Conservation (phyloP, 2,797 vertebrate genomes). For the Falco novaeseelandiae region DNA sequence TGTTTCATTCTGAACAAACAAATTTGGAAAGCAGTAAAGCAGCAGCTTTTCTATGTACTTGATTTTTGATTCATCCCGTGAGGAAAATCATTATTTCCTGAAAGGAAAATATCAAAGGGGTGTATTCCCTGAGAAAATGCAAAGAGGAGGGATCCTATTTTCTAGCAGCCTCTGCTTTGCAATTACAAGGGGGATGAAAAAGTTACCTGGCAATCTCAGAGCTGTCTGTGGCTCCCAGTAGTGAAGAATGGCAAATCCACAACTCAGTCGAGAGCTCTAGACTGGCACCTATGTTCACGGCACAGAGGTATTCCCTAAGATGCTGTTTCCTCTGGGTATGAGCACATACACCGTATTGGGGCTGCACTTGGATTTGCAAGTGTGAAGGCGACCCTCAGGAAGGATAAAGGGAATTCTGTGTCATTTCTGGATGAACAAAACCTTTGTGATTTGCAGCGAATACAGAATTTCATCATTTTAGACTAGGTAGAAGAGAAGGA, state of each 20-base stretch:
- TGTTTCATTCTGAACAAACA: background rate
- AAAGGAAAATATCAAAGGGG: background rate
- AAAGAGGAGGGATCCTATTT: background rate
- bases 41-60: background rate
- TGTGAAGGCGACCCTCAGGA: background rate
- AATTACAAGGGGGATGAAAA: background rate
- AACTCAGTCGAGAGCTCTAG: background rate
- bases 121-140: background rate
- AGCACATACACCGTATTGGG: background rate
- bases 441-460: background rate
- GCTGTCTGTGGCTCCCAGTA: background rate
- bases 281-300: background rate
- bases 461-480: background rate
- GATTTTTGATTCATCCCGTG: background rate
- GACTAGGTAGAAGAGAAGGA: background rate
- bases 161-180: background rate
- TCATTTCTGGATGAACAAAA: background rate
- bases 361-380: background rate
- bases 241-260: background rate
- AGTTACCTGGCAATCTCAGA: background rate
- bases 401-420: background rate
- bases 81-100: background rate
- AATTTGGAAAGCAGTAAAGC: background rate
- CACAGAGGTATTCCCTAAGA: background rate
- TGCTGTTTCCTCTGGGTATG: background rate